Conservation (phyloP, 1,140 invertebrate genomes). For the Listronotus oregonensis region DNA sequence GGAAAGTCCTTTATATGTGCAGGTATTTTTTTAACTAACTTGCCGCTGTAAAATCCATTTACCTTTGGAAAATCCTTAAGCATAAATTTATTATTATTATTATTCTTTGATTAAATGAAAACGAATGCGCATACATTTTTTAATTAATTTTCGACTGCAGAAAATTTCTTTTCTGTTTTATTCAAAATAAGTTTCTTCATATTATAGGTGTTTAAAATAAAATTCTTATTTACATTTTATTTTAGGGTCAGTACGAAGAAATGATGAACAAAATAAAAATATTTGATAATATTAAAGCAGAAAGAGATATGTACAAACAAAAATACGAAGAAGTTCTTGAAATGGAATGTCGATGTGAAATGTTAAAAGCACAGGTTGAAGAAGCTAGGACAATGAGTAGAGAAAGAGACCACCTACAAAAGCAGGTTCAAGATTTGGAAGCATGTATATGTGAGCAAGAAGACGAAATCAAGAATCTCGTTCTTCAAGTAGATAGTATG, state of each 20-base stretch:
- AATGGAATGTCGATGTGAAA: constrained; percentile 41
- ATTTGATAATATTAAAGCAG: constrained; percentile 43
- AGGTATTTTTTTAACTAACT: no score
- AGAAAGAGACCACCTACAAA: constrained; percentile 41
- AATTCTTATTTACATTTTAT: no score
- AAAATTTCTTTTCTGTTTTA: no score
- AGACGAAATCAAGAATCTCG: constrained; percentile 48
- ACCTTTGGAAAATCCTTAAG: no score
- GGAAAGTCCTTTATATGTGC: no score
- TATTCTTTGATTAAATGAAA: no score
- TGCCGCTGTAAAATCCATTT: no score
- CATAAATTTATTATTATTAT: no score
- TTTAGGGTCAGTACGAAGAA: constrained; percentile 41
- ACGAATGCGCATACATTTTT: no score
- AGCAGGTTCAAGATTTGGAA: constrained; percentile 46
- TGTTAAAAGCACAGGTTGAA: constrained; percentile 42
- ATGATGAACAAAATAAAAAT: constrained; percentile 43
- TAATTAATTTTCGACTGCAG: no score
- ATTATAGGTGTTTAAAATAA: no score
- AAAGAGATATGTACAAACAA: constrained; percentile 47
- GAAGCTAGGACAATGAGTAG: constrained; percentile 28
- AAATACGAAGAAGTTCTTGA: constrained; percentile 44
- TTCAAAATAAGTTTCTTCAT: no score
- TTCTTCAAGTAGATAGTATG: constrained; percentile 44
- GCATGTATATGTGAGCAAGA: constrained; percentile 51